Base-by-base conservation (phyloP, 1,140 invertebrate genomes). In the Drosophila insularis region DNA sequence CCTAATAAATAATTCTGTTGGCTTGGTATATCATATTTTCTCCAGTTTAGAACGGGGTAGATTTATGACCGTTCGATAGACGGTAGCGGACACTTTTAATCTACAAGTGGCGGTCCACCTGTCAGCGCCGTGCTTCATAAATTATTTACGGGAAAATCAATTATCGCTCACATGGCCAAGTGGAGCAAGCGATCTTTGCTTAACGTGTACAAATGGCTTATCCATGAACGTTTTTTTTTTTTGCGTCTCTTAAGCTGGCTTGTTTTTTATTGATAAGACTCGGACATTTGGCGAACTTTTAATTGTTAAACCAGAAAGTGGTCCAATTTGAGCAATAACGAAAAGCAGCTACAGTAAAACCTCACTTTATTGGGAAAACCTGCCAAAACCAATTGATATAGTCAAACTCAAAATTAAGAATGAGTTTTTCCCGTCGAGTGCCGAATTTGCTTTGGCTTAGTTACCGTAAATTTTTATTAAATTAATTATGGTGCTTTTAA, bases 71-170 rank as follows among this genome's bases (percentile, higher is more conserved):
- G 64, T 59, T 62, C 5, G 74, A 68, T 39, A 72, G 67, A 68
- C 78, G 69, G 73, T 81, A 71, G 81, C 43, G 17, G 43, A 50
- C 81, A 78, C 64, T 79, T 89, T 80, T 79, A 89, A 89, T 89
- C 80, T 89, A 69, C 71, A 66, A 81, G 82, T 68, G 62, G 14
- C 23, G 17, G 53, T 31, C 32, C 31, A 65, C 62, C 73, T 89
- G 84, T 89, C 85, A 89, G 77, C 80, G 82, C 80, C 73, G 84
- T 84, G 84, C 84, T 77, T 89, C 84, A 89, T 89, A 89, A 89
- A 89, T 89, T 89, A 89, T 89, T 81, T 89, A 84, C 84, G 85
- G 80, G 72, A 89, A 89, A 89, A 89, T 89, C 84, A 89, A 89
- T 89, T 89, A 89, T 84, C 84, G 80, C 84, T 27, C 27, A 74